Evolutionary conservation across 2,113 vertebrate species (phyloP).

Genomic region (Apteryx owenii): DNA sequence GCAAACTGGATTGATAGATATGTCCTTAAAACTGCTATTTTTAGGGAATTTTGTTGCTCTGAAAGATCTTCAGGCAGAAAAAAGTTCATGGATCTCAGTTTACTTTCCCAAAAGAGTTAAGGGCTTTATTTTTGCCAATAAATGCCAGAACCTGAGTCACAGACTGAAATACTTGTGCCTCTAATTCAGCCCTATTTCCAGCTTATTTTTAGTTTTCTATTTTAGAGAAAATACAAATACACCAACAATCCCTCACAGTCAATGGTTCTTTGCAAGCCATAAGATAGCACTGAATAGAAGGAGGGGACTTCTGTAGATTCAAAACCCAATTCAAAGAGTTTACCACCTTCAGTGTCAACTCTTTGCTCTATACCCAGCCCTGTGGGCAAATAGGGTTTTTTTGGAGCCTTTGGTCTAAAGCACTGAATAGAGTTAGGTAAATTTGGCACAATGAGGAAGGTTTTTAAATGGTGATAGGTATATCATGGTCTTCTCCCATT

Average conservation of each 20-base stretch:
- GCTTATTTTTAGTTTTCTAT: not conserved
- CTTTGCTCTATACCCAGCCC: conserved; percentile 1
- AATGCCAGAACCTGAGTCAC: not conserved
- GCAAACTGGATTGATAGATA: not conserved
- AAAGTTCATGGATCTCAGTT: not conserved
- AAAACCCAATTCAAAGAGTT: not conserved
- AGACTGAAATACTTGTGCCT: not conserved
- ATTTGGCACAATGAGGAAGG: not conserved
- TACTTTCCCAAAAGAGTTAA: not conserved
- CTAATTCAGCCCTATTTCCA: not conserved
- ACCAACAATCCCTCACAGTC: not conserved
- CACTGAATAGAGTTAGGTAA: conserved; percentile 35
- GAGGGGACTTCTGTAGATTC: not conserved
- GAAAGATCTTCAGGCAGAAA: not conserved
- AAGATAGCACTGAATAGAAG: not conserved
- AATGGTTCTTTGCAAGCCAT: not conserved
- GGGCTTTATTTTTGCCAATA: not conserved
- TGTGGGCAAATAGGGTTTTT: not conserved
- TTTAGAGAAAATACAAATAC: not conserved
- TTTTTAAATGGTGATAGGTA: conserved; percentile 4
- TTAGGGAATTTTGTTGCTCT: fast-evolving
- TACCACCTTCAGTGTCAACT: not conserved
- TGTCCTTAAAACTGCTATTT: not conserved
- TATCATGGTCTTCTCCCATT: conserved; percentile 3
- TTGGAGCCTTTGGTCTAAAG: not conserved